Percentiles rank a stretch among this genome's conserved stretches.
These are phyloP conservation scores for Novumbra hubbsi DNA, from an alignment of 2,797 vertebrate genomes.

Conservation along the genomic window DNA sequence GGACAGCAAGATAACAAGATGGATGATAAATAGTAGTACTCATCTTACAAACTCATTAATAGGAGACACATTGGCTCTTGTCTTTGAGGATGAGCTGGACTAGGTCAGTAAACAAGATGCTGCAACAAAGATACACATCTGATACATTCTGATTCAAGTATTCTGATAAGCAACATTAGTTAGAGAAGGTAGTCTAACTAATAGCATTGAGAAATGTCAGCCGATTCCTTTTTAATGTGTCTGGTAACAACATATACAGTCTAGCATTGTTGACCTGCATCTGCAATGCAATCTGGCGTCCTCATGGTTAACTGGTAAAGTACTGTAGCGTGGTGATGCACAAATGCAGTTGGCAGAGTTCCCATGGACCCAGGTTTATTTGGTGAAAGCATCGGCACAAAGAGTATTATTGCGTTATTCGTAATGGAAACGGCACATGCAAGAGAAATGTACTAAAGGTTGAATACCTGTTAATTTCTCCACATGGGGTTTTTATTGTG, in stretches of 20 bases:
- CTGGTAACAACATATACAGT: neutral
- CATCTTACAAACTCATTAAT: constrained; percentile 55
- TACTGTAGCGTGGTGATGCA: neutral
- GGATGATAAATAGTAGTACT: constrained; percentile 33
- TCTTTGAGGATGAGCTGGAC: constrained; percentile 54
- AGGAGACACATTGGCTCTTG: constrained; percentile 35
- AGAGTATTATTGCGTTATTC: too few relatives aligned
- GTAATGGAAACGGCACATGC: too few relatives aligned
- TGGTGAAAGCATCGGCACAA: too few relatives aligned
- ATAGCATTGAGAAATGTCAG: neutral
- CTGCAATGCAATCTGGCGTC: constrained; percentile 20
- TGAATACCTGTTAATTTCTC: too few relatives aligned
- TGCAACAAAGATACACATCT: neutral
- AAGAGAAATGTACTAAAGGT: too few relatives aligned
- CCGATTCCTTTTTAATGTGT: neutral
- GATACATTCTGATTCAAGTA: neutral
- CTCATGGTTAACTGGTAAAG: constrained; percentile 9
- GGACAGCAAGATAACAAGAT: neutral
- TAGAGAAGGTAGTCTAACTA: constrained; percentile 26
- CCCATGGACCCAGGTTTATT: too few relatives aligned
- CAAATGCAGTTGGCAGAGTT: constrained; percentile 11
- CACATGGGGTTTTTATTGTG: too few relatives aligned
- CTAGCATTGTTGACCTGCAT: neutral
- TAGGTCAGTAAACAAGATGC: constrained; percentile 22
- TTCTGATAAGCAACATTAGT: constrained; percentile 37